Evolutionary conservation across 2,113 vertebrate genomes (phyloP).

Genomic region (Pygoscelis antarcticus): DNA sequence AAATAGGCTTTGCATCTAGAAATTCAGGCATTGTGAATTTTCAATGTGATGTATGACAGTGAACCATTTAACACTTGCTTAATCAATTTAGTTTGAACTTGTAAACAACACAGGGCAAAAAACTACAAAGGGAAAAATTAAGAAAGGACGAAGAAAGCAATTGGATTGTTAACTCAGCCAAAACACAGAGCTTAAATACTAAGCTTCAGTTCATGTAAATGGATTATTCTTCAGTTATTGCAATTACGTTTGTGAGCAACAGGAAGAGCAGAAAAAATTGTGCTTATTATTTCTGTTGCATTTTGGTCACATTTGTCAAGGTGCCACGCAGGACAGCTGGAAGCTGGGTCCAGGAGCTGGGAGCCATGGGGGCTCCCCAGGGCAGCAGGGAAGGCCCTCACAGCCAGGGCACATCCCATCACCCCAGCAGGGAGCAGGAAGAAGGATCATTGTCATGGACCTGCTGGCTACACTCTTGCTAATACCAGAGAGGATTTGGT

Average conservation of each 20-base stretch:
- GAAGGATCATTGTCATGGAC: background rate
- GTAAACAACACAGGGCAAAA: background rate
- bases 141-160: background rate
- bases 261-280: background rate
- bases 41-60: background rate
- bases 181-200: background rate
- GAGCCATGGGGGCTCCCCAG: background rate
- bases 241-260: background rate
- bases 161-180: background rate
- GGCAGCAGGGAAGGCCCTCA: background rate
- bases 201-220: background rate
- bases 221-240: background rate
- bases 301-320: background rate
- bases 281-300: background rate
- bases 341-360: background rate
- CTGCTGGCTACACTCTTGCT: background rate
- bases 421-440: background rate
- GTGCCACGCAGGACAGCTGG: background rate
- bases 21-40: background rate
- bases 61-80: background rate
- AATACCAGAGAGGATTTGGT: too few relatives aligned
- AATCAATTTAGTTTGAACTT: background rate
- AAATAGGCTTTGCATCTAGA: background rate
- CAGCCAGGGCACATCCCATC: rapidly evolving
- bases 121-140: background rate